phyloP scores from a whole-genome alignment of 2,113 vertebrate genomes.

The Myanophis thanlyinensis region DNA sequence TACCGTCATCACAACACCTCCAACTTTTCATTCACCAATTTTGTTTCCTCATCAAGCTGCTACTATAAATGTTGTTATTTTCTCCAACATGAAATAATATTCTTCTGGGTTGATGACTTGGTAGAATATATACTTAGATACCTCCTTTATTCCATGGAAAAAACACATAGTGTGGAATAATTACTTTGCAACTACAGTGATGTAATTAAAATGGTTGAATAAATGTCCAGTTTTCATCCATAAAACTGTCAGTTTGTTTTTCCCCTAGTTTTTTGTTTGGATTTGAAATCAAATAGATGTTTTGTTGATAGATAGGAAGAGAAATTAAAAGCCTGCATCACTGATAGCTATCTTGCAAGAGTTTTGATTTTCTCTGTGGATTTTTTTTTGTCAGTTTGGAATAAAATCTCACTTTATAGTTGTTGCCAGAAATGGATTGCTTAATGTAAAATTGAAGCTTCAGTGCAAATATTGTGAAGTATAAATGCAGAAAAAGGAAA shows the following conservation, averaged over 20 bases:
- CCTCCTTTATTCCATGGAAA: background rate
- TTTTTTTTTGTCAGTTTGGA: background rate
- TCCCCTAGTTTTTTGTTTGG: background rate
- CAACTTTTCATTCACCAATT: background rate
- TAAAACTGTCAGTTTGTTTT: background rate
- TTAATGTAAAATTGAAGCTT: slow-evolving; percentile 46
- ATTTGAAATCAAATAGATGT: slow-evolving; percentile 1
- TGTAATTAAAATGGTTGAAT: background rate
- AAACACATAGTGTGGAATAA: background rate
- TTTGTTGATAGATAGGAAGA: background rate
- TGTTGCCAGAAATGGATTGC: slow-evolving; percentile 35
- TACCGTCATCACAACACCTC: background rate
- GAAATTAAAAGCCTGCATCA: background rate
- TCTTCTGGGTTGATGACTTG: background rate
- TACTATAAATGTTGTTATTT: background rate
- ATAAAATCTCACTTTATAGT: slow-evolving; percentile 34
- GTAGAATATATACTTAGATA: background rate
- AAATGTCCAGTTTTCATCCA: background rate
- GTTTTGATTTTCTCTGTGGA: background rate
- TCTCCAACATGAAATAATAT: background rate
- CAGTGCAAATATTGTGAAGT: slow-evolving; percentile 6
- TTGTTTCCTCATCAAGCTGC: background rate
- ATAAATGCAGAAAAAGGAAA: slow-evolving; percentile 41
- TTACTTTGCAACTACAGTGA: background rate
- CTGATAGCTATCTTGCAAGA: background rate